Evolutionary conservation across 2,888 invertebrate species (phyloP).

Genomic region (Tiliacea aurago): DNA sequence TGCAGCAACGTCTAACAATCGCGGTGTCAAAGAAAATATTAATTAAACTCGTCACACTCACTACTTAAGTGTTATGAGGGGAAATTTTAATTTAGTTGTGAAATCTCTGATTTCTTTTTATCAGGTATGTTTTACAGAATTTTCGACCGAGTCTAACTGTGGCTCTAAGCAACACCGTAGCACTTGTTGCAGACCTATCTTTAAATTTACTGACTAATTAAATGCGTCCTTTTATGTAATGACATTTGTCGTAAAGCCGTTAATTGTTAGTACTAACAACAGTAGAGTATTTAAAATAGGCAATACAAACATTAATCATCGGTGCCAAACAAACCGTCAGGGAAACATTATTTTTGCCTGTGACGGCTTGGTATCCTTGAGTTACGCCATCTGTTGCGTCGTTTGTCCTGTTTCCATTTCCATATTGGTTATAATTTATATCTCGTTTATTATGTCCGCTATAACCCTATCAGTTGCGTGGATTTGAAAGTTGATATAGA

Average conservation of each 20-base stretch:
- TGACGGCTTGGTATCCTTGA: slow-evolving; percentile 66
- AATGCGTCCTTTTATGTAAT: slow-evolving; percentile 38
- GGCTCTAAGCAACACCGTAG: slow-evolving; percentile 17
- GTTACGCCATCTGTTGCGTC: slow-evolving; percentile 63
- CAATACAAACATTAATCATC: slow-evolving; percentile 59
- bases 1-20: slow-evolving; percentile 66
- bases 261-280: slow-evolving; percentile 37
- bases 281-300: slow-evolving; percentile 35
- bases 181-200: slow-evolving; percentile 21
- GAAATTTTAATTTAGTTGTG: slow-evolving; percentile 64
- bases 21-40: slow-evolving; percentile 68
- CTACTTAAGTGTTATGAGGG: slow-evolving; percentile 69
- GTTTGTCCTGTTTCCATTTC: slow-evolving; percentile 51
- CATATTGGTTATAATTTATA: slow-evolving; percentile 38
- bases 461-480: background rate
- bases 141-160: slow-evolving; percentile 35
- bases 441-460: slow-evolving; percentile 23
- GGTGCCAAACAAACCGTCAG: slow-evolving; percentile 40
- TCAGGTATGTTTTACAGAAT: slow-evolving; percentile 54
- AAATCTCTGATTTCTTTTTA: slow-evolving; percentile 62
- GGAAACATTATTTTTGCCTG: slow-evolving; percentile 60
- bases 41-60: slow-evolving; percentile 67
- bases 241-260: slow-evolving; percentile 27
- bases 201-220: slow-evolving; percentile 29
- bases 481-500: slow-evolving; percentile 8